Evolutionary conservation across 1,140 invertebrate genomes (phyloP), one percentile per base, ranked within the genome.

Genomic region (Aplysia californica): DNA sequence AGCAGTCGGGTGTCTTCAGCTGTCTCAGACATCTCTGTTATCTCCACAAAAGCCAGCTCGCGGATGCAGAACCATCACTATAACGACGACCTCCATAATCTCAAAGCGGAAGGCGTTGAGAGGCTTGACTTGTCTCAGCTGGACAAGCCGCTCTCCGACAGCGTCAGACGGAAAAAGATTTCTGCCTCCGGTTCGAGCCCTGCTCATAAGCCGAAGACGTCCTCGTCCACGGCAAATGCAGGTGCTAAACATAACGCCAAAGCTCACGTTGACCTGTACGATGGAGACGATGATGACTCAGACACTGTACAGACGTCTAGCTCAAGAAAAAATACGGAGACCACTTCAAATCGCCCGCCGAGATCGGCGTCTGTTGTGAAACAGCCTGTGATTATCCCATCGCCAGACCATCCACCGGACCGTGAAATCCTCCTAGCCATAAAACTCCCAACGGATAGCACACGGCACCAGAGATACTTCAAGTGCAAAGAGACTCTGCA

Each of bases 391-490:
- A 38, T 59, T 69, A 44, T 76, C 50, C 31, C 78, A 55, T 29
- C 64, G 65, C 69, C 65, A 20, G 55, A 76, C 44, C 44, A 65
- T 26, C 36, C 39, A 26, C 10, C 41, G 29, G 18, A 44, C 50
- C 29, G 29, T 31, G 66, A 76, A 39, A 38, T 79, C 18, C 74
- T 79, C 15, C 35, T 79, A 20, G 78, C 73, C 4, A 56, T 79
- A 35, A 79, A 79, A 68, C 64, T 79, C 6, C 78, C 78, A 33
- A 76, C 72, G 20, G 64, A 76, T 56, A 74, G 78, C 0, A 76
- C 73, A 20, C 41, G 78, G 6, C 78, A 79, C 64, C 75, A 79
- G 69, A 50, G 66, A 55, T 76, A 75, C 39, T 79, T 79, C 39
- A 29, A 73, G 33, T n/a, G 4, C 33, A 64, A 56, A 31, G 78